These are phyloP conservation scores for Melanocharis versteri DNA, from an alignment of 2,113 vertebrate genomes.

Conservation along the genomic window DNA sequence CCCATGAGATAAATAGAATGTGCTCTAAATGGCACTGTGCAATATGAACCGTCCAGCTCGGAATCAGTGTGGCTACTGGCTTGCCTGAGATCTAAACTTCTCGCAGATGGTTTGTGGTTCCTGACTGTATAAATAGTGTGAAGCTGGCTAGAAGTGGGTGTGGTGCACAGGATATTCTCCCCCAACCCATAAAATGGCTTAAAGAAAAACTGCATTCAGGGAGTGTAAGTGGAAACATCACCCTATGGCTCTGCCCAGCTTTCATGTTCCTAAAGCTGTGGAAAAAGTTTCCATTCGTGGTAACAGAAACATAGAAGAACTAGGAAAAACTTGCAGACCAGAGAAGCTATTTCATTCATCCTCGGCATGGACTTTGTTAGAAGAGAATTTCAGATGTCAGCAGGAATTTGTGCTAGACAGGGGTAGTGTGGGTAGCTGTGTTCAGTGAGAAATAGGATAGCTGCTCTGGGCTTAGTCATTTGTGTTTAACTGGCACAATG, in stretches of 20 bases:
- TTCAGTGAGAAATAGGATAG: constrained; percentile 2
- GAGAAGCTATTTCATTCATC: not conserved
- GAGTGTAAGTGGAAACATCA: not conserved
- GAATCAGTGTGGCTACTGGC: not conserved
- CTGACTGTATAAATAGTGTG: not conserved
- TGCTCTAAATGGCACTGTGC: not conserved
- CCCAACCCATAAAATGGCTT: not conserved
- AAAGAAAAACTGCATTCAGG: not conserved
- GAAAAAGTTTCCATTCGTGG: not conserved
- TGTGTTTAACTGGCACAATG: constrained; percentile 4
- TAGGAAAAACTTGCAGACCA: not conserved
- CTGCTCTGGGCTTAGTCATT: not conserved
- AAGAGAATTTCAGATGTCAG: constrained; percentile 26
- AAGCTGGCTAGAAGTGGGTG: not conserved
- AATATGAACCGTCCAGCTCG: not conserved
- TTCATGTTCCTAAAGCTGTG: not conserved
- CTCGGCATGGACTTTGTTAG: not conserved
- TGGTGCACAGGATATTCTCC: not conserved
- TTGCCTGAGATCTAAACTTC: not conserved
- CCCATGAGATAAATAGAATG: not conserved
- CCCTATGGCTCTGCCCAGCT: not conserved
- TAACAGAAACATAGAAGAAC: not conserved
- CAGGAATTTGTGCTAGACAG: constrained; percentile 17
- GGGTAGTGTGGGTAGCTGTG: not conserved
- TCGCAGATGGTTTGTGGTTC: not conserved